Evolutionary conservation across 2,888 invertebrate species (phyloP), one percentile per base, ranked within the genome.

Genomic region (Marasmarcha lunaedactyla): DNA sequence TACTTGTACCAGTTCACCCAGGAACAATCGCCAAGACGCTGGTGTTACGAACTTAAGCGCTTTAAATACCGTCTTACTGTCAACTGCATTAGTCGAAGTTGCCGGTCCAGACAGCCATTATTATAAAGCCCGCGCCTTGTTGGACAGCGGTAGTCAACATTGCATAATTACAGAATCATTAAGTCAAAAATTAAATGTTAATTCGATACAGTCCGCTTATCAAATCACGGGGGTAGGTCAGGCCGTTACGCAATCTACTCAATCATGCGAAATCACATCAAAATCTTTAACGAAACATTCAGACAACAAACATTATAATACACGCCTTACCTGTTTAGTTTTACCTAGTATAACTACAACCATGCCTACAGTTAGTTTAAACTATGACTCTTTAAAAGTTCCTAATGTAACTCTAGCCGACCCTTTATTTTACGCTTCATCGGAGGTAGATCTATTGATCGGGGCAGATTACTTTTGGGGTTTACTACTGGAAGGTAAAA

Each of bases 381-480:
- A 12, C 34, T 30, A 30, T 30, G 11, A 34, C 14, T 14, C 4
- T 34, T 14, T 34, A 34, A 34, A 34, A 12, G 13, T 34, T 14
- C 34, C 34, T 6, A n/a, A n/a, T n/a, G 34, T 14, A 34, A 34
- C 12, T 34, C 12, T 34, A 34, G 34, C 34, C 34, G 34, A 34
- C 13, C 34, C 34, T 34, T 14, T 5, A 9, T 34, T 34, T 34
- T 11, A 34, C 14, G 12, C 12, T 34, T 14, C 34, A 34, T 14
- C 12, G 6, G 13, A 12, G 14, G 14, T 34, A 6, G 34, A 34
- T 12, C 4, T 34, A 34, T 34, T 34, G 13, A 34, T 34, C 14
- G 34, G 34, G 2, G 46, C 46, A 14, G 48, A 46, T 35, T 39
- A 15, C 10, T 48, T 48, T 37, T 48, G 45, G 45, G 42, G 44